These are phyloP conservation scores for Megatriorchis doriae DNA, from an alignment of 2,113 vertebrate species.

Conservation along the genomic window DNA sequence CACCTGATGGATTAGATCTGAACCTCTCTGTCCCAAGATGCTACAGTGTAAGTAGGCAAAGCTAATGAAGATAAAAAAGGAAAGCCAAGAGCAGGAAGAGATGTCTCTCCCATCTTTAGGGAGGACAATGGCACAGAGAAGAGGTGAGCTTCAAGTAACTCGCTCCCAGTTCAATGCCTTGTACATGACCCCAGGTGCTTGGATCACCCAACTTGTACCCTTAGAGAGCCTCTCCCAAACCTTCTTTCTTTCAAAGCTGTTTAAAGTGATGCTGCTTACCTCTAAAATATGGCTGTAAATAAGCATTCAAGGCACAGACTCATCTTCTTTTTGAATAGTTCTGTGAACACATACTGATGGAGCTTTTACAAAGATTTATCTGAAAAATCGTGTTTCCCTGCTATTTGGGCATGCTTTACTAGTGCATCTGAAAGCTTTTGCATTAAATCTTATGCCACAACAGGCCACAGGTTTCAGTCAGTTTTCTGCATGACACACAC, in stretches of 20 bases:
- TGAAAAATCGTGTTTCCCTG: background rate
- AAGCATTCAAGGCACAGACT: background rate
- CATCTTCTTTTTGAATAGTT: background rate
- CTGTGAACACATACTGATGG: background rate
- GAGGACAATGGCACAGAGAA: background rate
- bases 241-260: background rate
- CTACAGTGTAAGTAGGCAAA: background rate
- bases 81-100: background rate
- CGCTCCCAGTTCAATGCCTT: background rate
- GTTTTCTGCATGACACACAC: background rate
- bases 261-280: background rate
- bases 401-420: background rate
- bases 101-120: background rate
- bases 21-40: background rate
- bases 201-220: background rate
- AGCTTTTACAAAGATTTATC: background rate
- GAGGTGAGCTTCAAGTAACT: background rate
- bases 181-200: background rate
- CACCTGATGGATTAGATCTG: background rate
- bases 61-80: background rate
- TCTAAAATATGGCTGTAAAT: background rate
- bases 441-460: background rate
- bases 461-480: background rate
- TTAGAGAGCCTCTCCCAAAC: background rate
- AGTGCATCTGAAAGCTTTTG: background rate